Evolutionary conservation across 2,113 vertebrate species (phyloP).

Genomic region (Symphodus melops): DNA sequence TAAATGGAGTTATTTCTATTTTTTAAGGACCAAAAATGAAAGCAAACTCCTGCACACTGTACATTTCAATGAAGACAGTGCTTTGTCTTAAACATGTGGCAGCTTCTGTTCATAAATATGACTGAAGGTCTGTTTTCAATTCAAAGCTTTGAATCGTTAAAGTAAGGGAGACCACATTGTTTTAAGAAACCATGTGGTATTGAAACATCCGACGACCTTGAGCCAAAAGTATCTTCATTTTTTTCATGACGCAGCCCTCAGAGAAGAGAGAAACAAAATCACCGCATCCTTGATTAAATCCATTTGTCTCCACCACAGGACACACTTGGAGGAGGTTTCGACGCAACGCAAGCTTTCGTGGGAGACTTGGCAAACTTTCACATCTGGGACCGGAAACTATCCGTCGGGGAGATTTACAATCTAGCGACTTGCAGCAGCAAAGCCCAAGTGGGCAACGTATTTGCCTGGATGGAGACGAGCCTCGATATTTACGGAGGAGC

Average conservation of each 20-base stretch:
- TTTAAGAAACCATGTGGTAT: too few species aligned
- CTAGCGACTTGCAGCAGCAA: conserved; percentile 96
- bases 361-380: conserved; percentile 97
- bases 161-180: too few species aligned
- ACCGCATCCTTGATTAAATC: conserved; percentile 40
- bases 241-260: conserved; percentile 3
- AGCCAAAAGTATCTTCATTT: not conserved
- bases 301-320: conserved; percentile 83
- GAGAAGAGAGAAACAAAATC: not conserved
- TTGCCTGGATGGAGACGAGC: conserved; percentile 93
- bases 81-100: too few species aligned
- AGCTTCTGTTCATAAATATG: too few species aligned
- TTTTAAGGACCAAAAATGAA: too few species aligned
- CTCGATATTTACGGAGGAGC: conserved; percentile 96
- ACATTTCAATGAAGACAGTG: too few species aligned
- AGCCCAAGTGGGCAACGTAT: conserved; percentile 93
- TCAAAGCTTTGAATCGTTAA: too few species aligned
- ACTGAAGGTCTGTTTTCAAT: too few species aligned
- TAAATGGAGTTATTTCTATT: too few species aligned
- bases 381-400: conserved; percentile 97
- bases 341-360: conserved; percentile 97
- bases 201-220: too few species aligned
- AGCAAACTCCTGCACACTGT: too few species aligned
- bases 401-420: conserved; percentile 92
- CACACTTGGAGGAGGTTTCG: conserved; percentile 94